A percentile compares a stretch with the other conserved stretches of the same genome.
These are phyloP conservation scores for Cephalophus harveyi DNA, from an alignment of 2,113 vertebrate species.

Conservation along the genomic window DNA sequence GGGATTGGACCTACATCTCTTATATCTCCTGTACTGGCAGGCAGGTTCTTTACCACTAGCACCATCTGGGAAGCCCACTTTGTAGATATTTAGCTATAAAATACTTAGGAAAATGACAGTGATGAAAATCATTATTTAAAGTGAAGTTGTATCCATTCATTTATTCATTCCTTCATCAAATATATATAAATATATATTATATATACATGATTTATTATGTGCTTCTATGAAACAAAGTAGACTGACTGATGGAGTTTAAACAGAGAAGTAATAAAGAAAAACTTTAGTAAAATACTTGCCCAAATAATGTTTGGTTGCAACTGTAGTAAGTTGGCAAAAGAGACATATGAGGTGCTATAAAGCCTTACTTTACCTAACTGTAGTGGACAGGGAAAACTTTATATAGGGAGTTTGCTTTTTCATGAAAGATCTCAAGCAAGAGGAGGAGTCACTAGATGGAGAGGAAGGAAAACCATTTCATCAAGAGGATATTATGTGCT, in stretches of 20 bases:
- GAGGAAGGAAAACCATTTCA: neutral
- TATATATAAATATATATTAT: neutral
- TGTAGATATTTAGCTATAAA: neutral
- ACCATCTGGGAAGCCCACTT: neutral
- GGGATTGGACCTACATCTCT: neutral
- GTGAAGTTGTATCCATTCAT: neutral
- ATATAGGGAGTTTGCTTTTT: neutral
- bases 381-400: neutral
- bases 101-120: neutral
- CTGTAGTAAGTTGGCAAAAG: neutral
- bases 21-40: neutral
- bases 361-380: neutral
- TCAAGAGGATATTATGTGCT: neutral
- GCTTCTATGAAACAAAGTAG: neutral
- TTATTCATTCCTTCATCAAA: neutral
- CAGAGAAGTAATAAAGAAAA: neutral
- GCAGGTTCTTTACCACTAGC: neutral
- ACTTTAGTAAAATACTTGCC: neutral
- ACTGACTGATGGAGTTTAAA: neutral
- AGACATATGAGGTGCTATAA: neutral
- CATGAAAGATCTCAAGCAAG: neutral
- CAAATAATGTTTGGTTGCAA: neutral
- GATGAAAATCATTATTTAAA: neutral
- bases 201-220: neutral
- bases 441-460: neutral